phyloP scores from a whole-genome alignment of 2,113 vertebrate genomes.

The Chamaea fasciata region DNA sequence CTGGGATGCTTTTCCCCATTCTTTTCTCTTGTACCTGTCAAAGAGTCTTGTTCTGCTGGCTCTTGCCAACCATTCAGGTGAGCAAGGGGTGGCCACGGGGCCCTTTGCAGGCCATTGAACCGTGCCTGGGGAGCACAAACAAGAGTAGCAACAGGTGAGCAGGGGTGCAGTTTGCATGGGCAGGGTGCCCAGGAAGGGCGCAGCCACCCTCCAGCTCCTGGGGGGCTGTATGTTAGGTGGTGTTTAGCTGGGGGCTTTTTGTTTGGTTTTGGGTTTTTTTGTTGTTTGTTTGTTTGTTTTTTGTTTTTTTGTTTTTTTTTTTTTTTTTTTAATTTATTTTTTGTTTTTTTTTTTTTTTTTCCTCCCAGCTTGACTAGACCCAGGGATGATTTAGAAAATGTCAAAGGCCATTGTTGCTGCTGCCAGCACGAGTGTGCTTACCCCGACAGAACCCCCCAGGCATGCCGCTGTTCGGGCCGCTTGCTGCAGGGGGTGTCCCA shows the following conservation, averaged over 20 bases:
- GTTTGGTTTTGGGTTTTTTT: background rate
- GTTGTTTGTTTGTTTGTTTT: no score
- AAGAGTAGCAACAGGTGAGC: accelerated
- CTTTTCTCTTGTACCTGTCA: background rate
- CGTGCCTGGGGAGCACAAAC: accelerated
- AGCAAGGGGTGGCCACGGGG: no score
- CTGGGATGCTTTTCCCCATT: background rate
- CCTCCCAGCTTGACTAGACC: no score
- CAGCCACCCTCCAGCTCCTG: background rate
- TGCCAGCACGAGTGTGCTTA: accelerated
- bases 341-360: accelerated
- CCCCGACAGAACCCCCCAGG: background rate
- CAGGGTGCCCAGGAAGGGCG: background rate
- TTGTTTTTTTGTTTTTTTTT: no score
- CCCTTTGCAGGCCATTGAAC: background rate
- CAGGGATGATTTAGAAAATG: accelerated
- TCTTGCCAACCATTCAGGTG: background rate
- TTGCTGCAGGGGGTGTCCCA: background rate
- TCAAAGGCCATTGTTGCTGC: background rate
- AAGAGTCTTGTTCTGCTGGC: background rate
- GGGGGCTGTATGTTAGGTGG: no score
- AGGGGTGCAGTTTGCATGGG: accelerated
- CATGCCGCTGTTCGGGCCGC: accelerated
- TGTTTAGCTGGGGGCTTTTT: background rate
- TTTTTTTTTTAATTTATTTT: no score